phyloP scores from a whole-genome alignment of 2,113 vertebrate genomes.

The Alouatta palliata region DNA sequence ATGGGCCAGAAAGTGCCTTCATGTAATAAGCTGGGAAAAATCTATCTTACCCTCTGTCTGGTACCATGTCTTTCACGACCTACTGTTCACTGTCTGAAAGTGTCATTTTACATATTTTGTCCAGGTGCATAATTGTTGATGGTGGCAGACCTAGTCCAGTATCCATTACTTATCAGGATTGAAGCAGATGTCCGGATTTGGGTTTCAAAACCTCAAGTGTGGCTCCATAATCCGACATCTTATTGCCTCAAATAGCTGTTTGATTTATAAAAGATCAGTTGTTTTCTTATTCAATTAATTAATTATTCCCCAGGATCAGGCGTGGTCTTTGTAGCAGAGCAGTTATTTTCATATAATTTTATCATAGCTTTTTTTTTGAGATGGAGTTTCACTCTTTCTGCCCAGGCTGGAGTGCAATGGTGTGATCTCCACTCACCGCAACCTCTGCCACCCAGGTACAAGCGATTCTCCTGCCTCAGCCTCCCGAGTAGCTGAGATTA shows the following conservation, averaged over 20 bases:
- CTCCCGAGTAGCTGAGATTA: too few species aligned
- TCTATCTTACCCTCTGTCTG: neutral
- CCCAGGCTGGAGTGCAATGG: too few species aligned
- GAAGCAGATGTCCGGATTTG: neutral
- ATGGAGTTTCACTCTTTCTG: too few species aligned
- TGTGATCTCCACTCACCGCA: too few species aligned
- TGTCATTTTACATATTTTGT: neutral
- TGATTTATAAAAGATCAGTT: slow-evolving; percentile 1
- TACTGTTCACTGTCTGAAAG: neutral
- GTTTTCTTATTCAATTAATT: neutral
- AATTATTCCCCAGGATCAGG: neutral
- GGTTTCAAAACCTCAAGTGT: neutral
- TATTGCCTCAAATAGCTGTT: neutral
- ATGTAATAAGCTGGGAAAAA: neutral
- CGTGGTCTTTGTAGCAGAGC: neutral
- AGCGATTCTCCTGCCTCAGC: too few species aligned
- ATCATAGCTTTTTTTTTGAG: neutral
- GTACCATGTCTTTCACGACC: neutral
- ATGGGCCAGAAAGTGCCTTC: neutral
- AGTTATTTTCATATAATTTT: neutral
- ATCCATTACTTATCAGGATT: neutral
- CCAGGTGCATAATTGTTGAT: neutral
- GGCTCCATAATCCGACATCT: neutral
- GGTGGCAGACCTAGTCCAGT: neutral
- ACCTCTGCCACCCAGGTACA: too few species aligned